Evolutionary conservation across 2,113 vertebrate genomes (phyloP).

Genomic region (Pygoscelis antarcticus): DNA sequence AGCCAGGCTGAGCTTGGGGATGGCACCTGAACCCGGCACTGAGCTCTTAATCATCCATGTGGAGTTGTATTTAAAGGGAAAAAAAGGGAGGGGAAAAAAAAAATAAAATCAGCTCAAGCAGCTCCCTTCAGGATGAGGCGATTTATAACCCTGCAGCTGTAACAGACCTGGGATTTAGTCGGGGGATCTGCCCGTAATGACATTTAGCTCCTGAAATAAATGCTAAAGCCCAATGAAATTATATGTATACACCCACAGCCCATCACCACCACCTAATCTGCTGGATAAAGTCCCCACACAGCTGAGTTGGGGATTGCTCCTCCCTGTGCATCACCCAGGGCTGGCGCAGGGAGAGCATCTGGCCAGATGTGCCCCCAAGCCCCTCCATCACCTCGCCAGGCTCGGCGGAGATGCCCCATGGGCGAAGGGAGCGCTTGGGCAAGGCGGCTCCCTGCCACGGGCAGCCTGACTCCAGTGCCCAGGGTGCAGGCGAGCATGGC

Average conservation of each 20-base stretch:
- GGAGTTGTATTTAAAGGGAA: background rate
- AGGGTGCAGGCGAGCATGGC: rapidly evolving
- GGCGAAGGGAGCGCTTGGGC: rapidly evolving
- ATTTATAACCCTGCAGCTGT: slow-evolving; percentile 31
- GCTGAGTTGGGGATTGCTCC: background rate
- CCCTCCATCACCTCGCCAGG: rapidly evolving
- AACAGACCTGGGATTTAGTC: slow-evolving; percentile 1
- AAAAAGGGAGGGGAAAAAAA: background rate
- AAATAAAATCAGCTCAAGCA: background rate
- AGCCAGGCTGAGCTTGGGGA: background rate
- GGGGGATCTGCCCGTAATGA: slow-evolving; percentile 31
- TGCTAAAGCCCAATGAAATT: slow-evolving; percentile 34
- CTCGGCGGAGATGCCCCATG: background rate
- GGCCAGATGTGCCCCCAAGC: background rate
- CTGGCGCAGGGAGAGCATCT: background rate
- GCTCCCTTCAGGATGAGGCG: background rate
- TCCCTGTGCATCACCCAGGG: rapidly evolving
- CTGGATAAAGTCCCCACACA: background rate
- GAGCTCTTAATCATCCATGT: rapidly evolving
- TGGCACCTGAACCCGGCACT: rapidly evolving
- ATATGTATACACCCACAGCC: background rate
- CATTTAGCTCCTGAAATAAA: slow-evolving; percentile 49
- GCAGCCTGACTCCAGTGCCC: background rate
- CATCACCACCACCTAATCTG: background rate
- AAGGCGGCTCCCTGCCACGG: rapidly evolving